Conservation (phyloP, 2,113 vertebrate species). For the Podocnemis expansa region DNA sequence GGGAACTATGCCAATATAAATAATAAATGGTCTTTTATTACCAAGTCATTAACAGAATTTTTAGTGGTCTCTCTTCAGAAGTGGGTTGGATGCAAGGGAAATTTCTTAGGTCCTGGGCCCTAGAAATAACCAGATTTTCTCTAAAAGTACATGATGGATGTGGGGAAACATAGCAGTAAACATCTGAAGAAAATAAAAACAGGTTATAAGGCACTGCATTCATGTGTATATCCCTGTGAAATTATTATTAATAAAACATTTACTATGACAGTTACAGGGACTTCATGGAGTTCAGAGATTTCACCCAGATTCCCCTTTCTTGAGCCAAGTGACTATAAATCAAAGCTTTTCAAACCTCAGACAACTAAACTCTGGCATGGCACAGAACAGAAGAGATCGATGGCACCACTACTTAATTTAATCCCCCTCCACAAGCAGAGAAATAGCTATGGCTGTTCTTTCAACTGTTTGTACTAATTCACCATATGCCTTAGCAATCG, state of each 20-base stretch:
- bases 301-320: not conserved
- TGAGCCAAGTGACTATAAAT: not conserved
- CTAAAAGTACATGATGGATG: not conserved
- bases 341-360: not conserved
- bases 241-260: not conserved
- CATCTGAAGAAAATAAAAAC: not conserved
- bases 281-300: not conserved
- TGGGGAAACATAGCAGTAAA: not conserved
- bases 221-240: not conserved
- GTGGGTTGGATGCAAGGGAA: not conserved
- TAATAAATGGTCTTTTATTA: not conserved
- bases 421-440: not conserved
- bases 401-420: not conserved
- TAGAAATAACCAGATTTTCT: not conserved
- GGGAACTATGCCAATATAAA: not conserved
- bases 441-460: not conserved
- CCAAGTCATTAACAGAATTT: not conserved
- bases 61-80: conserved; percentile 10
- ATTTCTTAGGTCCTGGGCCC: not conserved
- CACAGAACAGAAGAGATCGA: not conserved
- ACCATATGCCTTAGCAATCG: conserved; percentile 15
- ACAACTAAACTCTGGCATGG: not conserved
- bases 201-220: not conserved
- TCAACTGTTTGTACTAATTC: conserved; percentile 3
- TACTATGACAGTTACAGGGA: not conserved